Evolutionary conservation across 2,797 vertebrate genomes (phyloP), one percentile per base, ranked within the genome.

Genomic region (Iguana delicatissima): DNA sequence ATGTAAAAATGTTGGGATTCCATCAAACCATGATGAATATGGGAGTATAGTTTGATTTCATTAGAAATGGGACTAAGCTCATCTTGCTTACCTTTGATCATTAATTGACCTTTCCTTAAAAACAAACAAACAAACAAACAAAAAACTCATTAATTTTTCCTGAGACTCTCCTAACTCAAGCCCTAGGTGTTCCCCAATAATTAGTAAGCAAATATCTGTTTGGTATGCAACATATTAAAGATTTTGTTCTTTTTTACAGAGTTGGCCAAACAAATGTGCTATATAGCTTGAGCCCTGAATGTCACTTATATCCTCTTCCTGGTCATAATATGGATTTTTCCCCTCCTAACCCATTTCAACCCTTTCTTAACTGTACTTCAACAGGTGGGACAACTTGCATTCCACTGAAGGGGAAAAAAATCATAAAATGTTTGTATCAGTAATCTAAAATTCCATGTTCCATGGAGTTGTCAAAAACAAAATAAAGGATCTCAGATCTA

Each of bases 401-500:
- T 67, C 24, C 64, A 67, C 13, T 26, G 26, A 69, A 8, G 67
- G 9, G 29, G 6, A 32, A 69, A 9, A 29, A 32, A 29, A 69
- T 69, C 8, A 69, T 69, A 69, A 29, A 8, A 69, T 32, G 16
- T 69, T 69, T 69, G 67, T 10, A 29, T 29, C 24, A 69, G 67
- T 69, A 69, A 69, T 69, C 67, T 69, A 69, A 67, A 67, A 29
- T 67, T 67, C 64, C 64, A 69, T 69, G 26, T 69, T 69, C 26
- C 67, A 29, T 32, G 67, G 8, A 22, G 59, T 62, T 62, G 59
- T 22, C 18, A 62, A 62, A 69, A 29, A 29, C 6, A 69, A 29
- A 69, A 20, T 74, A 20, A 20, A 20, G n/a, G 73, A 7, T 38
- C 0, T 46, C 20, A 89, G 85, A 67, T 80, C 89, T 92, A 90